These are phyloP conservation scores for Semaprochilodus insignis DNA, from an alignment of 2,797 vertebrate genomes.

Conservation along the genomic window DNA sequence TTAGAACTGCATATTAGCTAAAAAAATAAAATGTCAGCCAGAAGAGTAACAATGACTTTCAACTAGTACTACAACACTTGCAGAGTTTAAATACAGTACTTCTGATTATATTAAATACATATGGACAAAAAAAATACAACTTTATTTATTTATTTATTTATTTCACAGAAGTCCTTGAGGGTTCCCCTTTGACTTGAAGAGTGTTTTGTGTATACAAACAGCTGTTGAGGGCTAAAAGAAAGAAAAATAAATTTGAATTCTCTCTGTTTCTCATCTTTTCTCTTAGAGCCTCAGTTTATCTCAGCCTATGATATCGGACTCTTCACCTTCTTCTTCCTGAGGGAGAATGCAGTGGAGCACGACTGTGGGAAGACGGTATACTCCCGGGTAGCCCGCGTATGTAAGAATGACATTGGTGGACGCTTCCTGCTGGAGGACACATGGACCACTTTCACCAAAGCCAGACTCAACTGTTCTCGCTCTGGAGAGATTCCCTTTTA, in stretches of 20 bases:
- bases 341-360: constrained; percentile 95
- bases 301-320: constrained; percentile 95
- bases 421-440: constrained; percentile 97
- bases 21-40: no score
- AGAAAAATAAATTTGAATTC: background rate
- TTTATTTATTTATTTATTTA: no score
- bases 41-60: no score
- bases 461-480: constrained; percentile 94
- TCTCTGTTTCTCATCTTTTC: constrained; percentile 7
- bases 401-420: constrained; percentile 96
- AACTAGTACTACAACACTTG: no score
- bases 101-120: no score
- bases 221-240: background rate
- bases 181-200: background rate
- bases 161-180: no score
- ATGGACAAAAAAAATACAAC: no score
- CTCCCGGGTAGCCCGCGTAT: constrained; percentile 94
- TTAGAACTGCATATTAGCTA: no score
- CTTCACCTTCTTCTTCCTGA: constrained; percentile 96
- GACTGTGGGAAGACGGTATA: constrained; percentile 96
- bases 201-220: background rate
- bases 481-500: constrained; percentile 97
- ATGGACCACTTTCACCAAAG: constrained; percentile 99
- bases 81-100: no score
- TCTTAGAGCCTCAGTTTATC: constrained; percentile 95